A percentile compares a stretch with the other conserved stretches of the same genome.
These are phyloP conservation scores for Trogon melanurus DNA, from an alignment of 2,113 vertebrate genomes.

Conservation along the genomic window DNA sequence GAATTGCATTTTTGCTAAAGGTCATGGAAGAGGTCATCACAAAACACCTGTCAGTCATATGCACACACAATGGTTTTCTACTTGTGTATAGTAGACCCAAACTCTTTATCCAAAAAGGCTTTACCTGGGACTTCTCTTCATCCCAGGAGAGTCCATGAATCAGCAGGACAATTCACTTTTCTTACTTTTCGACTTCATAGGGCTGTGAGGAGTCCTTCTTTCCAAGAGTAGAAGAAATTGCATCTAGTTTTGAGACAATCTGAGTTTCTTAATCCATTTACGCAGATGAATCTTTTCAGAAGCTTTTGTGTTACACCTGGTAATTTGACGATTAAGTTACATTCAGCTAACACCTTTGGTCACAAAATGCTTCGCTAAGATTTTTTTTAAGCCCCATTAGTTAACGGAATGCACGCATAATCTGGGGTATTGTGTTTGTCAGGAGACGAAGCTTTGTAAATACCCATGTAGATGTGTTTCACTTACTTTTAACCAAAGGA, in stretches of 20 bases:
- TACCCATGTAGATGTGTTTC: neutral
- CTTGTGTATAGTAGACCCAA: rapidly evolving
- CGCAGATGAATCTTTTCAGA: neutral
- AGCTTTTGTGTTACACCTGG: neutral
- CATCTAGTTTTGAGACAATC: neutral
- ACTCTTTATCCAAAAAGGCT: rapidly evolving
- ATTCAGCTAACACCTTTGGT: neutral
- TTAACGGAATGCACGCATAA: neutral
- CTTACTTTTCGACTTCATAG: rapidly evolving
- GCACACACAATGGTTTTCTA: neutral
- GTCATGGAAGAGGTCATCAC: neutral
- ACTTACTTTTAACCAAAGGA: neutral
- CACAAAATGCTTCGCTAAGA: neutral
- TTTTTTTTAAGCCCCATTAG: neutral
- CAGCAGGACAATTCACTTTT: neutral
- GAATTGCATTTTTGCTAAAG: neutral
- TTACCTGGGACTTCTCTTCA: neutral
- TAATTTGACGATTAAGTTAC: neutral
- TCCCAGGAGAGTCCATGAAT: neutral
- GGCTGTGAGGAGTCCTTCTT: neutral
- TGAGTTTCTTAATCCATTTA: neutral
- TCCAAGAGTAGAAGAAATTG: no score
- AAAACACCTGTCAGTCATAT: neutral
- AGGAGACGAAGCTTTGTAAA: neutral
- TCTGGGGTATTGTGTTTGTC: neutral